Conservation (phyloP, 2,113 vertebrate species). For the Fregetta grallaria region DNA sequence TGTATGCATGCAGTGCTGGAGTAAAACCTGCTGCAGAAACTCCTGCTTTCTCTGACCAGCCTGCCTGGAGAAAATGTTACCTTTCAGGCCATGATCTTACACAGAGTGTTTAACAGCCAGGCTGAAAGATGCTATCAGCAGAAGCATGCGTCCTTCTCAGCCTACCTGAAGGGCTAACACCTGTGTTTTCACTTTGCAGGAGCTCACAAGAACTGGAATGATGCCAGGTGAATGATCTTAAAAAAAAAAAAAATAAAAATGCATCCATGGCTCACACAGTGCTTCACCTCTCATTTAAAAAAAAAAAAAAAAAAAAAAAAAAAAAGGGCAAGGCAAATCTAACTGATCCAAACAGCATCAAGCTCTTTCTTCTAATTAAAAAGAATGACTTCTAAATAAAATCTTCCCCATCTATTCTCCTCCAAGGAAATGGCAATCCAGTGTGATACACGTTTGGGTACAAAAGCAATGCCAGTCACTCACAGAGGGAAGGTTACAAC, state of each 20-base stretch:
- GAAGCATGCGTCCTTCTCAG: neutral
- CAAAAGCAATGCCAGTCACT: neutral
- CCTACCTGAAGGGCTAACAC: neutral
- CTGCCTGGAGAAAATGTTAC: neutral
- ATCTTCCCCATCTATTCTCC: neutral
- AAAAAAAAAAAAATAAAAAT: no score
- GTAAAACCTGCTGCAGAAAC: neutral
- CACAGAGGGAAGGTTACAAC: neutral
- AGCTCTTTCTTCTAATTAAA: neutral
- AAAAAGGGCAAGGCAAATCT: neutral
- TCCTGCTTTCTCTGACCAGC: neutral
- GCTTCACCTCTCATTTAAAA: neutral
- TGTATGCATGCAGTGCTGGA: neutral
- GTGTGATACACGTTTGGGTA: neutral
- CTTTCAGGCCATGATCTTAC: neutral
- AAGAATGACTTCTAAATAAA: neutral
- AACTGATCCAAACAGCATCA: neutral
- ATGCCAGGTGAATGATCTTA: neutral
- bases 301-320: neutral
- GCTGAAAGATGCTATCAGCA: neutral
- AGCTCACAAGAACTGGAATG: neutral
- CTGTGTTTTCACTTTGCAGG: neutral
- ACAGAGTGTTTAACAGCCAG: neutral
- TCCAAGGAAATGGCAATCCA: neutral
- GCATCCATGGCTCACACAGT: neutral